Percentiles rank a stretch among this genome's conserved stretches.
These are phyloP conservation scores for Ferdinandea cuprea DNA, from an alignment of 2,888 invertebrate genomes.

Conservation along the genomic window DNA sequence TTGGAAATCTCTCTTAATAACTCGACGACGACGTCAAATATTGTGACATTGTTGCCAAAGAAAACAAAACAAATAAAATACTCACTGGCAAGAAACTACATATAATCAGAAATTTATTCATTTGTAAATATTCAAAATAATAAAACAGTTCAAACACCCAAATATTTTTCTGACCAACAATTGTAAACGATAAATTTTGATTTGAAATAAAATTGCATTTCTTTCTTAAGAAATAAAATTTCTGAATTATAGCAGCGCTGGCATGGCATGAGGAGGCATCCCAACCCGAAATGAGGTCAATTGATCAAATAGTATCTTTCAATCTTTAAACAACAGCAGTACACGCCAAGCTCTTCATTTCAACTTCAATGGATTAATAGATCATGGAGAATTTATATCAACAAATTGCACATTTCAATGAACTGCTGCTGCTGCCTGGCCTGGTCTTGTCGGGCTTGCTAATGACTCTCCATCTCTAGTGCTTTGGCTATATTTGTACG, in stretches of 20 bases:
- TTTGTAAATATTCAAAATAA: conserved; percentile 7
- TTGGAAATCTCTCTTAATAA: not conserved
- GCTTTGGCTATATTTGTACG: not conserved
- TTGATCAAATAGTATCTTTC: conserved; percentile 26
- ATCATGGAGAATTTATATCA: conserved; percentile 65
- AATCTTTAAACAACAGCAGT: conserved; percentile 4
- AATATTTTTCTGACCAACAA: not conserved
- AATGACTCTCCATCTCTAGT: conserved; percentile 4
- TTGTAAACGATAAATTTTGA: conserved; percentile 20
- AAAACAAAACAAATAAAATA: conserved; percentile 17
- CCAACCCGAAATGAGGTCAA: conserved; percentile 36
- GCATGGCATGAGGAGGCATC: conserved; percentile 6
- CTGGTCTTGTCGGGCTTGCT: too few relatives aligned
- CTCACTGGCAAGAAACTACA: not conserved
- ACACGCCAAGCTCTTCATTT: conserved; percentile 35
- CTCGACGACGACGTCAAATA: not conserved
- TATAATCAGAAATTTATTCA: conserved; percentile 22
- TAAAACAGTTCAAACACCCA: not conserved
- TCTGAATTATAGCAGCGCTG: conserved; percentile 19
- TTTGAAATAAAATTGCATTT: conserved; percentile 3
- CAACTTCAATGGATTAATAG: conserved; percentile 64
- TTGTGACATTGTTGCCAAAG: conserved; percentile 24
- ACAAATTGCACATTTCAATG: conserved; percentile 56
- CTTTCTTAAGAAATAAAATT: not conserved
- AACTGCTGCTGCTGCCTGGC: conserved; percentile 15